Conservation (phyloP, 1,140 invertebrate genomes). For the Eurosta solidaginis region DNA sequence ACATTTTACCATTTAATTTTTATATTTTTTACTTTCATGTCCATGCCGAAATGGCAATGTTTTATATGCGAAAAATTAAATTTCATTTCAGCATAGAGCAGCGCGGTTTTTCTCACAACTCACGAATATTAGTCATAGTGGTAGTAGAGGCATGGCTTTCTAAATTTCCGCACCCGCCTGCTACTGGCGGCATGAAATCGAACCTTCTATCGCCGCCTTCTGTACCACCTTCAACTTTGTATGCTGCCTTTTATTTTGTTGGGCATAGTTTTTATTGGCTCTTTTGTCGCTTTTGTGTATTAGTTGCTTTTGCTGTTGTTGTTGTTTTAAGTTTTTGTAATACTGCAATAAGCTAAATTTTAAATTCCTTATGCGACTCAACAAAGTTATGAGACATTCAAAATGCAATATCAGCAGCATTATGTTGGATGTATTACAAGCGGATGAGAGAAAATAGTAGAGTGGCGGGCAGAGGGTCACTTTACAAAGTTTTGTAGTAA, state of each 20-base stretch:
- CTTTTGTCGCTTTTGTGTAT: not conserved
- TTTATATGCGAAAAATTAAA: not conserved
- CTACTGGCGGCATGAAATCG: not conserved
- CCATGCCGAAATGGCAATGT: not conserved
- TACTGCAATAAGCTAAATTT: not conserved
- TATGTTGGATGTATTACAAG: too few species aligned
- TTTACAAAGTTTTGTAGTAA: too few species aligned
- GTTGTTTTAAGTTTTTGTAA: too few species aligned
- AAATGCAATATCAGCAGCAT: too few species aligned
- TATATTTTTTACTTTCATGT: not conserved
- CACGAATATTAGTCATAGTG: not conserved
- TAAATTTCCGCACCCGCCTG: not conserved
- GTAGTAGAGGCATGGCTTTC: not conserved
- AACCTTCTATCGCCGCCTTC: not conserved
- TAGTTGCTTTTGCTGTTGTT: not conserved
- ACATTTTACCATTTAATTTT: too few species aligned
- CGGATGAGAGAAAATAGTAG: too few species aligned
- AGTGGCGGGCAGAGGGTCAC: too few species aligned
- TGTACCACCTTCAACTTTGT: not conserved
- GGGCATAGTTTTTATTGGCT: not conserved
- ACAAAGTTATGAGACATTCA: not conserved
- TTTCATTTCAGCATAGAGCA: not conserved
- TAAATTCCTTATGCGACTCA: not conserved
- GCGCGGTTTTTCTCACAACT: not conserved
- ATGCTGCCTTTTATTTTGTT: not conserved